Conservation (phyloP, 2,888 invertebrate species). For the Volucella zonaria region DNA sequence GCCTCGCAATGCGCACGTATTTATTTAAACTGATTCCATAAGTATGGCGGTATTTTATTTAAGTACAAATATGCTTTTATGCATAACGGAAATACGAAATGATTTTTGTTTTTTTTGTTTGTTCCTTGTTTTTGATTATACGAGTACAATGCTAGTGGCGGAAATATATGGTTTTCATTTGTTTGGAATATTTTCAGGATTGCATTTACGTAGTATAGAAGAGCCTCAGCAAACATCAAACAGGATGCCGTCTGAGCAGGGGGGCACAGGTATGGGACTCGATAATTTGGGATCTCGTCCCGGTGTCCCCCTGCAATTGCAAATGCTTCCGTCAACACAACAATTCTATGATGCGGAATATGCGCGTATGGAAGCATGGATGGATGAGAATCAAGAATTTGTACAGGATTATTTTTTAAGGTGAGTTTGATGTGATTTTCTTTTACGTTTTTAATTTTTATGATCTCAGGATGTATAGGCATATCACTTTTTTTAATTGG, state of each 20-base stretch:
- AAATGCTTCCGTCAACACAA: slow-evolving; percentile 78
- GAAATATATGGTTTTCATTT: slow-evolving; percentile 19
- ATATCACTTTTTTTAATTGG: no score
- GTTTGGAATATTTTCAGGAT: slow-evolving; percentile 85
- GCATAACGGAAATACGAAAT: no score
- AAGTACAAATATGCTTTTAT: no score
- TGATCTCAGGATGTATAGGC: no score
- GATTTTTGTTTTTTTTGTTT: slow-evolving; percentile 4
- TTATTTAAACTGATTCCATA: no score
- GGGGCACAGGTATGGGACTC: slow-evolving; percentile 86
- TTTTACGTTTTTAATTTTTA: no score
- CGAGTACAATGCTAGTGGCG: no score
- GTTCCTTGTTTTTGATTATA: background rate
- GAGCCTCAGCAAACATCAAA: slow-evolving; percentile 86
- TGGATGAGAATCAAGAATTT: slow-evolving; percentile 98
- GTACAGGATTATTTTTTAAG: slow-evolving; percentile 97
- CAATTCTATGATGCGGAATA: slow-evolving; percentile 91
- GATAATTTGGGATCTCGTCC: slow-evolving; percentile 84
- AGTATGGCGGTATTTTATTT: no score
- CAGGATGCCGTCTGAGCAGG: slow-evolving; percentile 86
- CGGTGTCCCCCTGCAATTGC: slow-evolving; percentile 83
- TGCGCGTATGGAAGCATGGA: slow-evolving; percentile 96
- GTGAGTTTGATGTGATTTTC: slow-evolving; percentile 82
- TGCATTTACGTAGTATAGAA: slow-evolving; percentile 93
- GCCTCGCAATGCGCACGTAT: no score